phyloP scores from a whole-genome alignment of 2,797 vertebrate genomes.

The Spinus pinus region DNA sequence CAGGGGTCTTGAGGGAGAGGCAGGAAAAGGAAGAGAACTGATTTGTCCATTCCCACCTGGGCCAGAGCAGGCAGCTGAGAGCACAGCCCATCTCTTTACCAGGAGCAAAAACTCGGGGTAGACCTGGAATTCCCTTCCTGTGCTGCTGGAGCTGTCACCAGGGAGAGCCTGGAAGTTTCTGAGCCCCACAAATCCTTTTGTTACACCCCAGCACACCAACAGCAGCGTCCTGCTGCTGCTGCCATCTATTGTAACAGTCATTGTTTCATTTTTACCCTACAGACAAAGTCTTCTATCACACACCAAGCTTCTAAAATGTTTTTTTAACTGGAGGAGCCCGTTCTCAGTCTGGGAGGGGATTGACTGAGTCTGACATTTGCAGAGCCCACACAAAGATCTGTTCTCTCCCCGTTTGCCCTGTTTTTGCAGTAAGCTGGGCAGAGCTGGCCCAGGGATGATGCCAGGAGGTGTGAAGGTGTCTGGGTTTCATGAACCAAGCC shows the following conservation, averaged over 20 bases:
- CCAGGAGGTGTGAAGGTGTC: background rate
- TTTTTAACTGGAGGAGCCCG: background rate
- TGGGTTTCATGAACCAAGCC: background rate
- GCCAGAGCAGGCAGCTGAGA: background rate
- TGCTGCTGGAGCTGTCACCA: background rate
- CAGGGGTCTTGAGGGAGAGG: background rate
- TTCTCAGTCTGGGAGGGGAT: background rate
- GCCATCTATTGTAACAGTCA: accelerated
- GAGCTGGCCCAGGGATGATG: background rate
- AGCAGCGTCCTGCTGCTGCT: background rate
- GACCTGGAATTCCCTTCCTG: background rate
- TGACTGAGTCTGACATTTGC: background rate
- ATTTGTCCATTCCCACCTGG: background rate
- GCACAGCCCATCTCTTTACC: background rate
- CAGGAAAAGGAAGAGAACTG: background rate
- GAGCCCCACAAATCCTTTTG: background rate
- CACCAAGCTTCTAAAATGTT: background rate
- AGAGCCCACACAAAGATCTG: accelerated
- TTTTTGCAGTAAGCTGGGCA: background rate
- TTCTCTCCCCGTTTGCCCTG: background rate
- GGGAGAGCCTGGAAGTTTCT: background rate
- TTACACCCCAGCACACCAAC: accelerated
- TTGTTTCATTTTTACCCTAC: background rate
- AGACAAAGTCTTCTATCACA: accelerated
- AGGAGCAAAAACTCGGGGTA: background rate